Base-by-base conservation (phyloP, 2,797 vertebrate species). In the Thalassophryne amazonica region DNA sequence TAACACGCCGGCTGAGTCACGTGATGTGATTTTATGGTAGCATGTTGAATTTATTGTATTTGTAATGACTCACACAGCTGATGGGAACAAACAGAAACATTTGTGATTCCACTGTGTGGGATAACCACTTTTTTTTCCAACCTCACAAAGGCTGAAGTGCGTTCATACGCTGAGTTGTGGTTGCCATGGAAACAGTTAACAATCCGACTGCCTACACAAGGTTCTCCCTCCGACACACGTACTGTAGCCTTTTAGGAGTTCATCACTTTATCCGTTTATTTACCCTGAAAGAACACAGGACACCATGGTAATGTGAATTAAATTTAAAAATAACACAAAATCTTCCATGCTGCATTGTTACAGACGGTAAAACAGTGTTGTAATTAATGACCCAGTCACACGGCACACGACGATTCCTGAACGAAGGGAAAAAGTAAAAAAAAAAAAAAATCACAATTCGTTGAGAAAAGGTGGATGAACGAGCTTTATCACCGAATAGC, bases 181-280 rank as follows among this genome's bases (percentile, higher is more conserved):
- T 84, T 78, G 58, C 69, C 69, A 59, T 78, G 66, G 85, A 69
- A 84, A 84, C 81, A 62, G 69, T 65, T 84, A 59, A 76, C 22
- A 64, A 74, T 83, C 65, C 67, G 73, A 64, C 59, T 73, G 60
- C 68, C 76, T 58, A 74, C 71, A 69, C 58, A 67, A n/a, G 65
- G 48, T 70, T 48, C 65, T 50, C 47, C 37, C 27, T 6, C 39
- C 31, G 34, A 53, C 3, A 7, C 41, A 31, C 21, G 25, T 2
- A 33, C 52, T 54, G 22, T 63, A 52, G 50, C 35, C 41, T 63
- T 70, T 47, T 21, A 54, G 48, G 33, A 14, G 11, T 43, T 62
- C 11, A 14, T 63, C 24, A 18, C 50, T 61, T 43, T 42, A 46
- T 39, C 4, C 3, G 3, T 15, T 23, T 24, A 9, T 50, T 14